Conservation (phyloP, 2,888 invertebrate genomes). For the Choreutis nemorana region DNA sequence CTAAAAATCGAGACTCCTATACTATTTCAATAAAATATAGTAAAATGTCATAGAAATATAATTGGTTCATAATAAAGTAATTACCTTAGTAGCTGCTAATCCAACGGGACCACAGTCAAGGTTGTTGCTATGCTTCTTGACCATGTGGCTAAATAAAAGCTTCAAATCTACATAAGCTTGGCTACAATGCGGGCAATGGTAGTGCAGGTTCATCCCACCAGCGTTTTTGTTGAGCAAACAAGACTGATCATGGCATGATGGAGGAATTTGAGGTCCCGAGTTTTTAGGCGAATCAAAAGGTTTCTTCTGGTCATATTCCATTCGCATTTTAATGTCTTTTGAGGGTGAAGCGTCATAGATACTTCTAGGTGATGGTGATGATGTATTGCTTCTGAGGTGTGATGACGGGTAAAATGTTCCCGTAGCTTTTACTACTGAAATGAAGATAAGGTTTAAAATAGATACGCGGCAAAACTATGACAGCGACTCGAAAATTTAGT, state of each 20-base stretch:
- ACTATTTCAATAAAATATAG: neutral
- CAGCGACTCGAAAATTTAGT: no score
- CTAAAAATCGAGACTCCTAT: neutral
- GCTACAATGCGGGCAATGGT: slow-evolving; percentile 55
- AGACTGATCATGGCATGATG: slow-evolving; percentile 67
- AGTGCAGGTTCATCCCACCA: slow-evolving; percentile 54
- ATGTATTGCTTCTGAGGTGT: slow-evolving; percentile 62
- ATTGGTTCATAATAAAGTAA: slow-evolving; percentile 1
- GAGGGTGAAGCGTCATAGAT: slow-evolving; percentile 63
- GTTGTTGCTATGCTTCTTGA: slow-evolving; percentile 52
- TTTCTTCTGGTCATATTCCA: slow-evolving; percentile 48
- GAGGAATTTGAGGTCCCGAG: slow-evolving; percentile 55
- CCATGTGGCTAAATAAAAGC: slow-evolving; percentile 53
- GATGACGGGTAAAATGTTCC: slow-evolving; percentile 92
- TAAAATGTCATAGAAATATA: no score
- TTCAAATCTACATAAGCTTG: slow-evolving; percentile 57
- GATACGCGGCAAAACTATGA: no score
- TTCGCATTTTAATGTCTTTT: slow-evolving; percentile 51
- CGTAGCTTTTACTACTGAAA: slow-evolving; percentile 91
- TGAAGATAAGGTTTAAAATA: slow-evolving; percentile 23
- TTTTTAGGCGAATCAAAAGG: slow-evolving; percentile 35
- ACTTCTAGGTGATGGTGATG: slow-evolving; percentile 60
- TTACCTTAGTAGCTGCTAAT: slow-evolving; percentile 59
- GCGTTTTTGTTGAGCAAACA: slow-evolving; percentile 54
- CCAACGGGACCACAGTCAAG: slow-evolving; percentile 50